Evolutionary conservation across 2,797 vertebrate genomes (phyloP), one percentile per base, ranked within the genome.

Genomic region (Kryptolebias ocellatus): DNA sequence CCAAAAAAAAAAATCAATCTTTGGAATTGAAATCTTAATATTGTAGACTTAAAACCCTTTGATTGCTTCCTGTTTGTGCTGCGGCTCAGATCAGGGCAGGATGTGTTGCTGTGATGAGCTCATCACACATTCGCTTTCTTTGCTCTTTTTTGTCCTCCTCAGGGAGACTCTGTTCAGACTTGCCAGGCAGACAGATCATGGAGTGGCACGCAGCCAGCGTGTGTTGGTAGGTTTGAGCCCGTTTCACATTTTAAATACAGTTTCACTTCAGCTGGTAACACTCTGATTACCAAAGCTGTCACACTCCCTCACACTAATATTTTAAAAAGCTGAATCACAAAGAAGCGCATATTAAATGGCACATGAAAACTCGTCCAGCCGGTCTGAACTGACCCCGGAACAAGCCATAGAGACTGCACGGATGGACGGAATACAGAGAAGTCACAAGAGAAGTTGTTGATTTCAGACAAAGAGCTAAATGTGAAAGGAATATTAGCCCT

Each of bases 121-220:
- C 10, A 4, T 65, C 24, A 29, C 0, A 10, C 62, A 0, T 31
- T 39, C 9, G 20, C 1, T 17, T 39, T 10, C 15, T 53, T 27
- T 20, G 8, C 54, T 31, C 10, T 49, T 24, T 2, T 51, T 68
- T 34, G 62, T 16, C 12, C 44, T 39, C 72, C 53, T 61, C 86
- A 98, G 97, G 97, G 96, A 67, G 90, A 93, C 79, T 70, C 87
- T 24, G 84, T 96, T 77, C 94, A 94, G 63, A 91, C 93, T 49
- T 99, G 98, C 84, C 94, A 95, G 77, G 93, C 90, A 79, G 94
- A 96, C 52, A 79, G 82, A 75, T 89, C 85, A 1, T 99, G 98
- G 98, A 98, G 94, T 60, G 95, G 95, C 82, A 83, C 60, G 27
- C 87, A 88, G 46, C 95, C 96, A 0, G 60, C 76, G 5, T 99